A percentile compares a stretch with the other conserved stretches of the same genome.
These are phyloP conservation scores for Drosophila meridiana DNA, from an alignment of 2,888 invertebrate genomes.

Conservation along the genomic window DNA sequence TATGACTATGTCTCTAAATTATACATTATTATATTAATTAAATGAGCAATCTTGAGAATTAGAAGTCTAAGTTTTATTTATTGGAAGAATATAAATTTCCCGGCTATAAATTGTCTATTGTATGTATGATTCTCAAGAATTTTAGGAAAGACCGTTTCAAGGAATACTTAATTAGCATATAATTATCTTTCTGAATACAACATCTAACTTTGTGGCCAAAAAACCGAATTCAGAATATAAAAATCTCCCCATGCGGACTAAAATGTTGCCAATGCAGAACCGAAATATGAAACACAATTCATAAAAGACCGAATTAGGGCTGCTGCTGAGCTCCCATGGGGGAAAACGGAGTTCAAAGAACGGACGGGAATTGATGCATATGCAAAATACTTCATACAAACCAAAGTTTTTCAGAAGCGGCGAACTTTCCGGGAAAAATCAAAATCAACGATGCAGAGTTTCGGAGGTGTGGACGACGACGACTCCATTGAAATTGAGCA, in stretches of 20 bases:
- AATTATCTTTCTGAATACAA: not conserved
- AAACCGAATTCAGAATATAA: not conserved
- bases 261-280: not conserved
- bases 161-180: not conserved
- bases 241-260: not conserved
- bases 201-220: not conserved
- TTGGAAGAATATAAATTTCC: not conserved
- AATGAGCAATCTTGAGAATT: not conserved
- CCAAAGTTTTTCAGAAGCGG: slow-evolving; percentile 36
- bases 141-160: not conserved
- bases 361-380: slow-evolving; percentile 24
- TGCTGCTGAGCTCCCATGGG: slow-evolving; percentile 18
- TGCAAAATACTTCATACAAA: slow-evolving; percentile 45
- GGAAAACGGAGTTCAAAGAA: slow-evolving; percentile 33
- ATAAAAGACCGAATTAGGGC: slow-evolving; percentile 5
- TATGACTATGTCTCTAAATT: not conserved
- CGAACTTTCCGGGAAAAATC: slow-evolving; percentile 32
- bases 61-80: not conserved
- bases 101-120: no score
- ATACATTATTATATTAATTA: not conserved
- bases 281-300: slow-evolving; percentile 1
- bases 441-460: slow-evolving; percentile 33
- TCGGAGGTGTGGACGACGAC: slow-evolving; percentile 20
- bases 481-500: slow-evolving; percentile 28
- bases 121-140: no score